Base-by-base conservation (phyloP, 2,113 vertebrate genomes). In the Pitta sordida region DNA sequence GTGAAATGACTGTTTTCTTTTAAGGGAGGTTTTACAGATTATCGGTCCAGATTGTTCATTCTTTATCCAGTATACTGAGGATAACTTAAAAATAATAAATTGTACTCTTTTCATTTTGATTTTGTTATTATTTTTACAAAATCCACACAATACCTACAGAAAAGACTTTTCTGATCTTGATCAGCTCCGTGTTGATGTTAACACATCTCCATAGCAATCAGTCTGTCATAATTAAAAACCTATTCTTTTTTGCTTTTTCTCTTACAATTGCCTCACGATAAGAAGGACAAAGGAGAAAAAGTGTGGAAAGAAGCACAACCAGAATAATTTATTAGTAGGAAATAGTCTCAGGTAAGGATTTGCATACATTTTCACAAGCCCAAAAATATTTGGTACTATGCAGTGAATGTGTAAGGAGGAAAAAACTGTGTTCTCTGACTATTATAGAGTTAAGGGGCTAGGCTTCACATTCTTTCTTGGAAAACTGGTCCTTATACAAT, bases 141-240 rank as follows among this genome's bases (percentile, higher is more conserved):
- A 64, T 3, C 1, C 21, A 36, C 34, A 71, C 46, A 87, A 65
- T 18, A 56, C 73, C 10, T 15, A 39, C 37, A 63, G 55, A 74
- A 86, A 71, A 10, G 18, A 56, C 46, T 82, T 92, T n/a, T 64
- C 36, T 75, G 44, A 75, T 81, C 5, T 10, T 75, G 44, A 88
- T 89, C 36, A 41, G 29, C 20, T 92, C 60, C 0, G 0, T 43
- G 23, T 53, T 78, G 65, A 71, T 52, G 41, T 11, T 64, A 44
- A 34, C 26, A 20, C 13, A 69, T 89, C 81, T 96, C 67, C 84
- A 85, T n/a, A 91, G 62, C 49, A 92, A 92, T 89, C 69, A 44
- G n/a, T 63, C 70, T 56, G 41, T 87, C 89, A 51, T 22, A 88
- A 89, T 76, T 89, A 91, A 60, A 56, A 71, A 62, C 56, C 30